Evolutionary conservation across 2,797 vertebrate genomes (phyloP).

Genomic region (Melopsittacus undulatus): DNA sequence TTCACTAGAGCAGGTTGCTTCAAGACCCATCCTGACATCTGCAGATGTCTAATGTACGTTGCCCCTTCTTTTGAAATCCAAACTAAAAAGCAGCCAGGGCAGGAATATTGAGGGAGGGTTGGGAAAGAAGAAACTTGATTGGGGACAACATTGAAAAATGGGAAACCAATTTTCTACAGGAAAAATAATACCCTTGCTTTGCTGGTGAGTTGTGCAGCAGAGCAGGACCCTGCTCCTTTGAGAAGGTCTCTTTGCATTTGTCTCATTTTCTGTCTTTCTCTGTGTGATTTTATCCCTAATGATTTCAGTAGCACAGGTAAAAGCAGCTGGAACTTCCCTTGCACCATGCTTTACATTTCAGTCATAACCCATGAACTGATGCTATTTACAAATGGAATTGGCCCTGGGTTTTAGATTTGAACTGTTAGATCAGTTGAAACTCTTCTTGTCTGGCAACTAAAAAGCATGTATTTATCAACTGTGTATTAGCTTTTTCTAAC

Average conservation of each 20-base stretch:
- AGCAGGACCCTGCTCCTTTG: not conserved
- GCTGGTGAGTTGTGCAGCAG: not conserved
- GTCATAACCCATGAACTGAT: not conserved
- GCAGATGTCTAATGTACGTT: not conserved
- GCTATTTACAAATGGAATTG: not conserved
- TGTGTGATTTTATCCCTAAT: not conserved
- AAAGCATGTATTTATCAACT: not conserved
- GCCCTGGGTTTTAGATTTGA: not conserved
- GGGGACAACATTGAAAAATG: not conserved
- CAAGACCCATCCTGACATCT: not conserved
- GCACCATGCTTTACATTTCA: rapidly evolving
- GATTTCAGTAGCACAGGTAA: not conserved
- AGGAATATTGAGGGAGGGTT: not conserved
- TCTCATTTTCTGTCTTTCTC: not conserved
- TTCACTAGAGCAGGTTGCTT: not conserved
- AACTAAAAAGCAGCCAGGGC: not conserved
- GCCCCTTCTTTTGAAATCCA: not conserved
- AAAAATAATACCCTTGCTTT: not conserved
- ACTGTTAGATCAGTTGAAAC: not conserved
- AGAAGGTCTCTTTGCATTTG: not conserved
- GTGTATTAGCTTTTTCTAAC: not conserved
- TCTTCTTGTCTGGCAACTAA: not conserved
- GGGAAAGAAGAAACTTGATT: not conserved
- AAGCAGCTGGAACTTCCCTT: not conserved
- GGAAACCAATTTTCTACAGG: not conserved